Conservation (phyloP, 2,113 vertebrate species). For the Xiphias gladius region DNA sequence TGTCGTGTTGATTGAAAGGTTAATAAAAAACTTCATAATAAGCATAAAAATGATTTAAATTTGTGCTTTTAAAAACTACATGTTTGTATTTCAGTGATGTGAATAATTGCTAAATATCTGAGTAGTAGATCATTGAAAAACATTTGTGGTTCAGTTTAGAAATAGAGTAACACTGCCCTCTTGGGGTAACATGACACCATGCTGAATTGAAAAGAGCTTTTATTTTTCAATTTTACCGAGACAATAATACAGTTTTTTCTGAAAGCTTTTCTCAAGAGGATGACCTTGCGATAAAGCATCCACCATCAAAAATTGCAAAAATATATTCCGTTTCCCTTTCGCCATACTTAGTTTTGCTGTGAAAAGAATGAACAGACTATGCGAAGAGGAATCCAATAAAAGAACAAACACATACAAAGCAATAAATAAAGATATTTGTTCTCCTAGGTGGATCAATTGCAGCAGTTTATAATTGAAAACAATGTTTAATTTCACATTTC, state of each 20-base stretch:
- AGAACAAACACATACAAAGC: conserved; percentile 55
- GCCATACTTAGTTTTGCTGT: conserved; percentile 63
- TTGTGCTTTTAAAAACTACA: background rate
- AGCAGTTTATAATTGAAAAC: conserved; percentile 40
- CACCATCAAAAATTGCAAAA: conserved; percentile 73
- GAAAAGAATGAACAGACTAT: conserved; percentile 54
- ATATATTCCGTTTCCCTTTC: conserved; percentile 77
- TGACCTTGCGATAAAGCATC: conserved; percentile 56
- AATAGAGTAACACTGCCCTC: conserved; percentile 42
- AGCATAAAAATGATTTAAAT: background rate
- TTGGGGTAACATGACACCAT: conserved; percentile 34
- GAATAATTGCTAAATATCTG: too few relatives aligned
- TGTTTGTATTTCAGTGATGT: conserved; percentile 2
- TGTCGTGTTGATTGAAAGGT: background rate
- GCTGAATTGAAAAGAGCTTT: conserved; percentile 70
- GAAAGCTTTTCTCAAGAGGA: conserved; percentile 68
- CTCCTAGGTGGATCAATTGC: conserved; percentile 51
- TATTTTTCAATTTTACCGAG: conserved; percentile 66
- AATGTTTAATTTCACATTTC: conserved; percentile 72
- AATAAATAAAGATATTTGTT: conserved; percentile 74
- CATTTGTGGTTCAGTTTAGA: background rate
- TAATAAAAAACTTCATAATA: conserved; percentile 7
- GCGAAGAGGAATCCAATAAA: conserved; percentile 56
- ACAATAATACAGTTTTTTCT: conserved; percentile 66
- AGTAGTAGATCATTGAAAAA: background rate